Evolutionary conservation across 2,113 vertebrate species (phyloP).

Genomic region (Bagarius yarrelli): DNA sequence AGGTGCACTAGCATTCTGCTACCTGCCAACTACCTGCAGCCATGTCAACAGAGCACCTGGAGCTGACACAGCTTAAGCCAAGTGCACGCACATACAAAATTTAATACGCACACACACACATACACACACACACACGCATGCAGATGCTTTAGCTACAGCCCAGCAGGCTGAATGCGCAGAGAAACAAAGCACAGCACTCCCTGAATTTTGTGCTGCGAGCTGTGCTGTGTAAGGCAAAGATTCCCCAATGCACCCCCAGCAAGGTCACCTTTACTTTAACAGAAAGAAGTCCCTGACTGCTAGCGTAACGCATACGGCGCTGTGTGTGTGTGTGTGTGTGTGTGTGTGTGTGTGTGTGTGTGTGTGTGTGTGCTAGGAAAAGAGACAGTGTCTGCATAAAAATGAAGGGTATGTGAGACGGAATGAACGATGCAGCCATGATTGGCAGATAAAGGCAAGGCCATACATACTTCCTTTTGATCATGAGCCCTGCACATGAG

Average conservation of each 20-base stretch:
- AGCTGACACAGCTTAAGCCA: slow-evolving; percentile 57
- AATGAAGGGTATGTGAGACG: slow-evolving; percentile 23
- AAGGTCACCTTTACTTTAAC: slow-evolving; percentile 55
- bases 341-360: not conserved
- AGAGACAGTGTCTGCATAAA: not conserved
- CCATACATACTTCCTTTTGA: slow-evolving; percentile 35
- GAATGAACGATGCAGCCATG: slow-evolving; percentile 22
- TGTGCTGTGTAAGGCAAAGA: slow-evolving; percentile 23
- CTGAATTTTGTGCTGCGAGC: slow-evolving; percentile 32
- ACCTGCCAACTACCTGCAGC: slow-evolving; percentile 54
- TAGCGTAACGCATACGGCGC: slow-evolving; percentile 6
- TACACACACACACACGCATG: slow-evolving; percentile 6
- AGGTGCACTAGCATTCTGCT: slow-evolving; percentile 50
- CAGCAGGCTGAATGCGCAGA: slow-evolving; percentile 25
- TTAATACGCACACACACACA: slow-evolving; percentile 21
- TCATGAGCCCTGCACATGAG: slow-evolving; percentile 29
- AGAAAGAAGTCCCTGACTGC: slow-evolving; percentile 11
- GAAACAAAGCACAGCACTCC: slow-evolving; percentile 17
- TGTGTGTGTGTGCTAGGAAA: not conserved
- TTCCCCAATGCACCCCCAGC: slow-evolving; percentile 22
- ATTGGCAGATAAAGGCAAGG: slow-evolving; percentile 2
- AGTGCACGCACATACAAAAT: slow-evolving; percentile 43
- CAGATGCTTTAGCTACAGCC: slow-evolving; percentile 33
- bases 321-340: slow-evolving; percentile 29
- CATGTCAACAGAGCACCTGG: slow-evolving; percentile 54